Conservation (phyloP, 2,113 vertebrate genomes). For the Chascanopsetta lugubris region DNA sequence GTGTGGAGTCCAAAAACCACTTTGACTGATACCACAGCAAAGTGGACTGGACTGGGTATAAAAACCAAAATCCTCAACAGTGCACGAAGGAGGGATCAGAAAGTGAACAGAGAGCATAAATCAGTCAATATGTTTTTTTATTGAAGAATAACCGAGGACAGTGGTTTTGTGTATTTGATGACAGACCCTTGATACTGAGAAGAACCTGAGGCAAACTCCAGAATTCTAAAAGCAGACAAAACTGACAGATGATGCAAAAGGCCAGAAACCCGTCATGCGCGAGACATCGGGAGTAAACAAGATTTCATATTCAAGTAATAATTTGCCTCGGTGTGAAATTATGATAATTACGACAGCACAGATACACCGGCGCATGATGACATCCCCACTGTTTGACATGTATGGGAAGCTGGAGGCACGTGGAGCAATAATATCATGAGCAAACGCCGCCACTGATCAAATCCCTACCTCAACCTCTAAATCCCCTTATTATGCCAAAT, state of each 20-base stretch:
- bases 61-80: too few relatives aligned
- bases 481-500: constrained; percentile 37
- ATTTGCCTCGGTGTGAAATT: neutral
- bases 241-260: neutral
- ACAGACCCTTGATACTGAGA: neutral
- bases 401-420: constrained; percentile 19
- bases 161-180: neutral
- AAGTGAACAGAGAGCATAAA: neutral
- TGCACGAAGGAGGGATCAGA: too few relatives aligned
- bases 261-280: neutral
- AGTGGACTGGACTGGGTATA: too few relatives aligned
- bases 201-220: neutral
- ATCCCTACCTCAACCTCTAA: constrained; percentile 33
- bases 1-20: too few relatives aligned
- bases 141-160: neutral
- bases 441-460: constrained; percentile 32
- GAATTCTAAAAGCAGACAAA: neutral
- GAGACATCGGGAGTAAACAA: neutral
- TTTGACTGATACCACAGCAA: too few relatives aligned
- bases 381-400: constrained; percentile 20
- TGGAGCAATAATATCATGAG: constrained; percentile 19
- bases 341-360: neutral
- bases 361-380: constrained; percentile 10
- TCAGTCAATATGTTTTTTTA: neutral
- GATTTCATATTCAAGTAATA: neutral